phyloP scores from a whole-genome alignment of 2,113 vertebrate species.

The Ardeotis arabs region DNA sequence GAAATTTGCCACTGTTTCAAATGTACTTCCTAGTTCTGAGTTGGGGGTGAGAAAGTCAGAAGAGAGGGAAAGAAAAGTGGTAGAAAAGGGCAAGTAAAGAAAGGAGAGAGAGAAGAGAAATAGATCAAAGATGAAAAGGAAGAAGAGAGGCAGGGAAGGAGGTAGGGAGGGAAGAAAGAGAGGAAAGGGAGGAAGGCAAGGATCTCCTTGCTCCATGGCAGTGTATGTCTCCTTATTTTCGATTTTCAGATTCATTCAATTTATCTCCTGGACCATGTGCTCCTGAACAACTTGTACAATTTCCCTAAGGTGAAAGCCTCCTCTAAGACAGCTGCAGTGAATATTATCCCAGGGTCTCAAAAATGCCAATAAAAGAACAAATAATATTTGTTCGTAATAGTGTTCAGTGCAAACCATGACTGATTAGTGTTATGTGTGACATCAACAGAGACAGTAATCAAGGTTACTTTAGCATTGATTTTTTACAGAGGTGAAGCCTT shows the following conservation, averaged over 20 bases:
- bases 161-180: neutral
- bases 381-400: slow-evolving; percentile 77
- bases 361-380: slow-evolving; percentile 74
- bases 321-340: slow-evolving; percentile 26
- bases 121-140: neutral
- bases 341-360: slow-evolving; percentile 64
- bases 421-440: slow-evolving; percentile 78
- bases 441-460: slow-evolving; percentile 78
- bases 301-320: slow-evolving; percentile 47
- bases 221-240: neutral
- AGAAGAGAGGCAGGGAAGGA: neutral
- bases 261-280: neutral
- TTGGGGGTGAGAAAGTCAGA: neutral
- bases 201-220: neutral
- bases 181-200: neutral
- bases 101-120: neutral
- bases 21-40: neutral
- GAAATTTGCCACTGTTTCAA: slow-evolving; percentile 36
- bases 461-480: slow-evolving; percentile 80
- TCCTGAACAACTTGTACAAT: neutral
- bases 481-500: slow-evolving; percentile 72
- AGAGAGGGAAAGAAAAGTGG: neutral
- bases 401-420: slow-evolving; percentile 75
- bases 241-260: neutral
- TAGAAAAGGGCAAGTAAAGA: neutral